A percentile compares a stretch with the other conserved stretches of the same genome.
Evolutionary conservation across 2,888 invertebrate genomes (phyloP).

Genomic region (Steromphala cineraria): DNA sequence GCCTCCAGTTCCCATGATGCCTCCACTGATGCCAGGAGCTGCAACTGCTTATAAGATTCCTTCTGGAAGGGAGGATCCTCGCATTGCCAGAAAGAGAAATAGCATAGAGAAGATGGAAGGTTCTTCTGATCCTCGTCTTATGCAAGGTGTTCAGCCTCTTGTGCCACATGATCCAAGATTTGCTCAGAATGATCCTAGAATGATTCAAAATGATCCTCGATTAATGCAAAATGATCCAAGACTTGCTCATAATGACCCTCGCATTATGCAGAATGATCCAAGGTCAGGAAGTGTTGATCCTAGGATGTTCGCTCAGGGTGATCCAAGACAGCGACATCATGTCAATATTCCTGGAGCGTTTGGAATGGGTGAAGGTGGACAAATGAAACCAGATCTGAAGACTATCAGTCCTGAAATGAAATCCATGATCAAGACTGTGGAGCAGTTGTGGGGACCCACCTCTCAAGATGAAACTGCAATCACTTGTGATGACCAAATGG

Average conservation of each 20-base stretch:
- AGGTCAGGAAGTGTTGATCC: not conserved
- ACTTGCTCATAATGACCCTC: not conserved
- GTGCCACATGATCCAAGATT: not conserved
- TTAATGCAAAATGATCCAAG: not conserved
- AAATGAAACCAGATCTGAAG: not conserved
- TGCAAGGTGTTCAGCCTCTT: not conserved
- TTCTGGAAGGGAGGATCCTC: not conserved
- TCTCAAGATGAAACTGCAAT: not conserved
- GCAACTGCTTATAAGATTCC: not conserved
- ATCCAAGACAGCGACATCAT: no score
- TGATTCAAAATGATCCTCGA: not conserved
- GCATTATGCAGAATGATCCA: not conserved
- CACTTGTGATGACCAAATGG: not conserved
- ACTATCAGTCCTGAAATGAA: slow-evolving; percentile 22
- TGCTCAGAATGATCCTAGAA: not conserved
- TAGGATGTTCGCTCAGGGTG: no score
- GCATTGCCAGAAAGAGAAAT: slow-evolving; percentile 1
- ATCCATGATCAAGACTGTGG: slow-evolving; percentile 20
- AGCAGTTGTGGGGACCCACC: slow-evolving; percentile 19
- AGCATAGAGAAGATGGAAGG: not conserved
- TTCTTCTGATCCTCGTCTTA: not conserved
- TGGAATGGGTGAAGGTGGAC: not conserved
- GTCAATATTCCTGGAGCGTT: no score
- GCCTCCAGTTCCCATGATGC: not conserved
- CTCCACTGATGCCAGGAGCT: not conserved